Evolutionary conservation across 2,113 vertebrate genomes (phyloP), one percentile per base, ranked within the genome.

Genomic region (Grammomys dolichurus): DNA sequence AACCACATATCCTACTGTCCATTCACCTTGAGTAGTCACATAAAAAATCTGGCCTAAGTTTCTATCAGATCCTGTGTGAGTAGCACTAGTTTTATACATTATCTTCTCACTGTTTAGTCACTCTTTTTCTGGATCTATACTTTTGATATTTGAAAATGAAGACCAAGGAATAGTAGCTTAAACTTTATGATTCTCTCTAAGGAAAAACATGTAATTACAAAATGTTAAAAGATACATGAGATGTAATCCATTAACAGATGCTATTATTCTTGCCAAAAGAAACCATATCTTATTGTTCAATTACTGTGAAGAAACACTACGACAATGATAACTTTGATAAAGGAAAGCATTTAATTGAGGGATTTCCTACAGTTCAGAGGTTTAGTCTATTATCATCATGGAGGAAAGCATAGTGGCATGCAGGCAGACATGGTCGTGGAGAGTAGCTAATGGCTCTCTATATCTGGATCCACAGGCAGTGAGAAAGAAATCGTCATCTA

Each of bases 51-150:
- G 22, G 11, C 88, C 24, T 91, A 94, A 48, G 40, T 56, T 87
- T 48, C 22, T 91, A 91, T 90, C 73, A 93, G 54, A 33, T 75
- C 51, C 80, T 33, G 33, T 85, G 43, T 69, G 77, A 43, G 56
- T 91, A 77, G 28, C 80, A 11, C 84, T 96, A 76, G 58, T 75
- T 94, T 67, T 81, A 67, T 89, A 93, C 36, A 78, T n/a, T 93
- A 67, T 73, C 12, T 89, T 92, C 33, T 87, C 40, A 65, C 31
- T 51, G 51, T 51, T 51, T 51, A 51, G 24, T 78, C 28, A 33
- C 24, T 72, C 31, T 28, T 93, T 82, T 70, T 84, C 69, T 84
- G 73, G 65, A 90, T 94, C 40, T 70, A 77, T 81, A 40, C 12
- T 60, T 46, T 54, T 76, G 73, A 46, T 46, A 76, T 46, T 33